Evolutionary conservation across 2,113 vertebrate species (phyloP).

Genomic region (Mirounga angustirostris): DNA sequence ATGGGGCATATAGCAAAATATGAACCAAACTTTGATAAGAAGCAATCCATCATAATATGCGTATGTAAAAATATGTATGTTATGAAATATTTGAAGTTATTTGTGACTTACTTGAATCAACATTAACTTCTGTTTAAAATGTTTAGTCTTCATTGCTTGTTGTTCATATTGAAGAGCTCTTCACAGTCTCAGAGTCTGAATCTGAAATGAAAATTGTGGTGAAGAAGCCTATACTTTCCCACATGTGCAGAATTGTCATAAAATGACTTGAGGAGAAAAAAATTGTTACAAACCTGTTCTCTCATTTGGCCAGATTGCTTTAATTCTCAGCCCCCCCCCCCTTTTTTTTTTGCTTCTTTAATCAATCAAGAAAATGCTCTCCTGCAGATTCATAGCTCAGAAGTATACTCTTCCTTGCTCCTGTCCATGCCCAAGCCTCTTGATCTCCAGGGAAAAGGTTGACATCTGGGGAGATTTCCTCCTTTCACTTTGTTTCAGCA

Average conservation of each 20-base stretch:
- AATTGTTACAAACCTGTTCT: conserved; percentile 70
- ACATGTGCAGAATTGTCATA: conserved; percentile 33
- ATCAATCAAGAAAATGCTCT: conserved; percentile 75
- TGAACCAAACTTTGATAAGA: conserved; percentile 39
- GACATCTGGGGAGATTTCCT: conserved; percentile 73
- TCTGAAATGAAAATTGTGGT: conserved; percentile 53
- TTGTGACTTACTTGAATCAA: conserved; percentile 3
- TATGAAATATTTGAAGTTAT: conserved; percentile 16
- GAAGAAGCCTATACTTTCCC: conserved; percentile 23
- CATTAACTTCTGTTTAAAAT: conserved; percentile 35
- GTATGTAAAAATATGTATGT: background rate
- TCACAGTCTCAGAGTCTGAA: conserved; percentile 51
- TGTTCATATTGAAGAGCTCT: conserved; percentile 33
- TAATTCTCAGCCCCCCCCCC: conserved; percentile 32
- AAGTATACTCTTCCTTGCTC: conserved; percentile 34
- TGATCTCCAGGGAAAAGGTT: conserved; percentile 65
- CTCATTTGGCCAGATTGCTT: conserved; percentile 76
- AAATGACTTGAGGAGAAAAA: conserved; percentile 48
- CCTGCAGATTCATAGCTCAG: conserved; percentile 69
- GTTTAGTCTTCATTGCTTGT: background rate
- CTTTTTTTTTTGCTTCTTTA: conserved; percentile 65
- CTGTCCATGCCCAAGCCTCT: conserved; percentile 58
- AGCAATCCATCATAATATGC: background rate
- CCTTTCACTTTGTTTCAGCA: conserved; percentile 71
- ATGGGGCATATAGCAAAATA: background rate